Base-by-base conservation (phyloP, 2,113 vertebrate species). In the Phyllostomus discolor region DNA sequence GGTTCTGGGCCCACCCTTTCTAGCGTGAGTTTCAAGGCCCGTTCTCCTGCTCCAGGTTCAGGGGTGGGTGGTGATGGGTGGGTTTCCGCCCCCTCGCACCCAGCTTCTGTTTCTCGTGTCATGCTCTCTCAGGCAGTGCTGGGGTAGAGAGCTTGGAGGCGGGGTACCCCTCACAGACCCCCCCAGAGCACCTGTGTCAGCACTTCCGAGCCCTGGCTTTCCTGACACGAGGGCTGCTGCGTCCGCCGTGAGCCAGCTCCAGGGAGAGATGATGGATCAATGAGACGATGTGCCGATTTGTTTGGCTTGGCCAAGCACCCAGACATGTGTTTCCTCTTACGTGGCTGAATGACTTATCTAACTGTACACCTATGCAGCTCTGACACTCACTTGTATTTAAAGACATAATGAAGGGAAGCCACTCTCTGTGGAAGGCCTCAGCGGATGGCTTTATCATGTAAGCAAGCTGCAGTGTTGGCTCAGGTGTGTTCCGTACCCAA, bases 61-160 rank as follows among this genome's bases (percentile, higher is more conserved):
- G 52, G 50, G 31, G 43, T 24, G 12, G 54, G 66, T 82, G 43
- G 26, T 11, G 4, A 2, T 19, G 10, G 31, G 20, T 5, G 22
- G 43, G 9, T 72, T 75, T 64, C n/a, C 17, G 3, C 2, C 16
- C 20, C 11, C 14, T 48, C n/a, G 52, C 24, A 7, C 16, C 4
- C 1, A 10, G 33, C 64, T 54, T 43, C 6, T 17, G 70, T 94
- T 98, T 92, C 95, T 94, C 95, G 79, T 90, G 75, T 93, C 87
- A 89, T 94, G 92, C 95, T 96, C 91, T 75, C 3, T 12, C 0
- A 0, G 0, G 35, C 87, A 57, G 0, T 0, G 66, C 88, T 38
- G 92, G 96, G 95, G 97, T 97, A 66, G 0, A 0, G 88, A 95
- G 88, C 43, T 62, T 72, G 83, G 94, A 69, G 10, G 0, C 12